A percentile compares a stretch with the other conserved stretches of the same genome.
Evolutionary conservation across 2,888 invertebrate species (phyloP).

Genomic region (Dasypolia templi): DNA sequence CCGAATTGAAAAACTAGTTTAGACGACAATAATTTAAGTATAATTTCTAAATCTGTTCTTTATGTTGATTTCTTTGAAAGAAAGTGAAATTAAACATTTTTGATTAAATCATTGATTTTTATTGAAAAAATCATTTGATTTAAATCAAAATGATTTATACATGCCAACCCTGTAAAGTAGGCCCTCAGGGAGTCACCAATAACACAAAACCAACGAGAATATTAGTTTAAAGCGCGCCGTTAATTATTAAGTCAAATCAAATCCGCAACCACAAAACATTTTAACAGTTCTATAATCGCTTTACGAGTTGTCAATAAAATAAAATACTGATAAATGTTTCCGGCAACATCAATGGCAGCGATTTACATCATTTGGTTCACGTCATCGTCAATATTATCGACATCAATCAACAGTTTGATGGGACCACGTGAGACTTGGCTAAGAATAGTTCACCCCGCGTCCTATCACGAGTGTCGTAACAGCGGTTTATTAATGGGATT

Average conservation of each 20-base stretch:
- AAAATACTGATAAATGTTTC: conserved; percentile 30
- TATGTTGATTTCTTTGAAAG: no score
- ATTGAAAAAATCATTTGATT: no score
- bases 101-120: no score
- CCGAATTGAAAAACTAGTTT: no score
- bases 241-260: background rate
- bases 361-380: conserved; percentile 20
- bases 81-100: no score
- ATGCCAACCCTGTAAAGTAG: no score
- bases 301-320: conserved; percentile 5
- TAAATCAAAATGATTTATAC: no score
- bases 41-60: no score
- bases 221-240: background rate
- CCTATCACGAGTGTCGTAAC: conserved; percentile 38
- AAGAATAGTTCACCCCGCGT: conserved; percentile 47
- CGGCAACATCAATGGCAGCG: conserved; percentile 9
- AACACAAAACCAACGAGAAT: background rate
- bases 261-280: background rate
- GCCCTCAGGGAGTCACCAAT: no score
- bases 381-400: conserved; percentile 27
- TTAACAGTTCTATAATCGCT: background rate
- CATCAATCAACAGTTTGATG: conserved; percentile 46
- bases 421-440: conserved; percentile 48
- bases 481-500: conserved; percentile 38
- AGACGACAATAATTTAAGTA: no score